Conservation (phyloP, 2,888 invertebrate species). For the Ceriagrion tenellum region DNA sequence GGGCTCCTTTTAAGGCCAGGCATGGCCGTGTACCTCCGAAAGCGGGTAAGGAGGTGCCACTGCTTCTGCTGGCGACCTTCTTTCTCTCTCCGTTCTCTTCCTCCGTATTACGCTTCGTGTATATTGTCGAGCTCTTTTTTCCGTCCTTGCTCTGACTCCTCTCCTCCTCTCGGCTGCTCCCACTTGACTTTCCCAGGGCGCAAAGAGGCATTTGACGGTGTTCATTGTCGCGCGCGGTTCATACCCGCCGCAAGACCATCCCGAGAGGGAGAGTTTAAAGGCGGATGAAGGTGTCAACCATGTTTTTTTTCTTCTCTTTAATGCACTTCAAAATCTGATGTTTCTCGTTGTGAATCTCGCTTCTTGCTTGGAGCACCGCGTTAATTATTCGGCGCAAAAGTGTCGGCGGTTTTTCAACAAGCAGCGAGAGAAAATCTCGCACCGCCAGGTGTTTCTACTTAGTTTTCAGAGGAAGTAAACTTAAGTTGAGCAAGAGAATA, state of each 20-base stretch:
- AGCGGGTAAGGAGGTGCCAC: constrained; percentile 31
- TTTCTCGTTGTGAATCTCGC: background rate
- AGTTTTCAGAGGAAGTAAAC: no score
- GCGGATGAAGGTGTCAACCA: background rate
- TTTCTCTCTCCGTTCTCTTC: background rate
- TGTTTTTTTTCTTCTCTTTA: background rate
- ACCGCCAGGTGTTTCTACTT: background rate
- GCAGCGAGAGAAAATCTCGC: background rate
- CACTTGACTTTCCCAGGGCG: background rate
- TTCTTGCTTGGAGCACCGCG: background rate
- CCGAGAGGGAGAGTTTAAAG: background rate
- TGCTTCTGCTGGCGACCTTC: background rate
- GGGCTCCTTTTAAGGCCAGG: background rate
- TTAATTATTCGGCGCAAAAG: background rate
- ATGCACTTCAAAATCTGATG: background rate
- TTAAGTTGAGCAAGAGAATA: no score
- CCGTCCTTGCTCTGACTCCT: background rate
- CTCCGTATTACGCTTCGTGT: background rate
- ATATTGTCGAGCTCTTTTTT: background rate
- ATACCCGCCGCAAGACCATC: background rate
- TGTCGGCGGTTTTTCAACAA: background rate
- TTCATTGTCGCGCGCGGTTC: constrained; percentile 34
- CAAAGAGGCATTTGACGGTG: background rate
- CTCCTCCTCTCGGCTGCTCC: background rate
- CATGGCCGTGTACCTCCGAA: background rate